Base-by-base conservation (phyloP, 2,113 vertebrate species). In the Chloroceryle aenea region DNA sequence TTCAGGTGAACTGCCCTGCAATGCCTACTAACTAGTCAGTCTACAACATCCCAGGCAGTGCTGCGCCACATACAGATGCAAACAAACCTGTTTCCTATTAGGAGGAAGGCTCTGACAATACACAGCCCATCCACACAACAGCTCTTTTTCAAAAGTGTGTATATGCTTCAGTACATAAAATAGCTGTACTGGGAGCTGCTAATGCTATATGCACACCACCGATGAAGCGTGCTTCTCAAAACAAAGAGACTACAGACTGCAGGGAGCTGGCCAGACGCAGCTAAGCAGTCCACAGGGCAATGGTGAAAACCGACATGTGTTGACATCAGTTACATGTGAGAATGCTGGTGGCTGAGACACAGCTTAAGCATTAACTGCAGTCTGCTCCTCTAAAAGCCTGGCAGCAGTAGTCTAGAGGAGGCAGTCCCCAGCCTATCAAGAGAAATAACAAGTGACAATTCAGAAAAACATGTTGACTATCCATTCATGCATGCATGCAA, bases 401-500 rank as follows among this genome's bases (percentile, higher is more conserved):
- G 69, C 92, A 76, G 85, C 59, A 22, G 20, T 0, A 61, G 38
- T 2, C 64, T 45, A 36, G 27, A 61, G 47, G 55, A 71, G 66
- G 63, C 71, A 68, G 62, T 12, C 30, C 69, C 72, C 75, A 63
- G 93, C 45, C 84, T 18, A 48, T 8, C 48, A 27, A 20, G 53
- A 66, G 62, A 58, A 91, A 94, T 40, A 72, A 66, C 77, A 83
- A 94, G 91, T 40, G 85, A 91, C 93, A 94, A 76, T 69, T 36
- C 75, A 62, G 75, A 29, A 83, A 90, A 55, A 75, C 72, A 47
- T 1, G 55, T 45, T 43, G 7, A 4, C 55, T 36, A 21, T 25
- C 50, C 63, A 7, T 9, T 66, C 85, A 55, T 14, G 72, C 79
- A 14, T 36, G 80, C 38, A 19, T 2, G 25, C 53, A 38, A 42